Percentiles rank a stretch among this genome's conserved stretches.
phyloP scores from a whole-genome alignment of 2,113 vertebrate genomes.

The Semicossyphus pulcher region DNA sequence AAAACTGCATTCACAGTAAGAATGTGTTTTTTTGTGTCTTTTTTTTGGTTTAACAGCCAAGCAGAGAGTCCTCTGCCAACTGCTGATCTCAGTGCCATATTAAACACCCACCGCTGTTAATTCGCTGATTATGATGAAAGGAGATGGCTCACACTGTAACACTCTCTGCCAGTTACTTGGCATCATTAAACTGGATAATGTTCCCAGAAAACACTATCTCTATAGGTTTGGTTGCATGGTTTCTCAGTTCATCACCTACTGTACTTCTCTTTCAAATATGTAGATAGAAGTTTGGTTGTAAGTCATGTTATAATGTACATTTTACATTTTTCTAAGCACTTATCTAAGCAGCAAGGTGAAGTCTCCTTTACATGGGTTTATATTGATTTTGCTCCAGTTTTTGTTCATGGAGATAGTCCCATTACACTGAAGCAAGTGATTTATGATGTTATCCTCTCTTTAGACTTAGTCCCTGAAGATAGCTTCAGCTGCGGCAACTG shows the following conservation, averaged over 20 bases:
- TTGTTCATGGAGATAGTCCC: background rate
- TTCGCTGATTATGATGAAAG: background rate
- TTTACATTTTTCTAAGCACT: background rate
- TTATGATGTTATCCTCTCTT: background rate
- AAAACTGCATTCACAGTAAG: background rate
- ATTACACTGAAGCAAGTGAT: background rate
- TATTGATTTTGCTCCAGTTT: background rate
- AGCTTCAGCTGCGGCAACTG: background rate
- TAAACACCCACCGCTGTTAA: background rate
- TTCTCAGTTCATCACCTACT: background rate
- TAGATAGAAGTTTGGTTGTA: background rate
- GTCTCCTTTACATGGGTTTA: background rate
- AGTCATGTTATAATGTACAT: background rate
- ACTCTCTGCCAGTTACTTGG: background rate
- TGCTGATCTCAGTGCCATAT: constrained; percentile 49
- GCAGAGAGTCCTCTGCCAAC: constrained; percentile 10
- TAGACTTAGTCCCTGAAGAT: background rate
- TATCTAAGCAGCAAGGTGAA: background rate
- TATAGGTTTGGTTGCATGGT: background rate
- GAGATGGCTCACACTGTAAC: background rate
- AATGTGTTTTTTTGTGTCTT: background rate
- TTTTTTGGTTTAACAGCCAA: background rate
- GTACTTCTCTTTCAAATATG: background rate
- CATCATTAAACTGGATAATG: background rate
- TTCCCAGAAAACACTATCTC: background rate